Percentiles rank a stretch among this genome's conserved stretches.
phyloP scores from a whole-genome alignment of 2,797 vertebrate genomes.

The Galago senegalensis region DNA sequence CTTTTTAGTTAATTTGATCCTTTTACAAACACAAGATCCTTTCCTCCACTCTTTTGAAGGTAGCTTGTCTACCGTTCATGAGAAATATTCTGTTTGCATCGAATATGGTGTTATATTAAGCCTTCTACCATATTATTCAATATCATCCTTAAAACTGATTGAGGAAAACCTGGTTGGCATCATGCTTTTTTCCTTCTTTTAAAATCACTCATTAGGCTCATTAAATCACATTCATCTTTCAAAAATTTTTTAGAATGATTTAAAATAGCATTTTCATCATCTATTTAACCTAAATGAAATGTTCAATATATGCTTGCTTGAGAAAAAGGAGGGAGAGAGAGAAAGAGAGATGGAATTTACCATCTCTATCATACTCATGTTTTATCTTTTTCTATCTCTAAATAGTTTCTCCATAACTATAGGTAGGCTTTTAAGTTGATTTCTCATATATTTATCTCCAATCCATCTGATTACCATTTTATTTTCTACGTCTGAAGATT shows the following conservation, averaged over 20 bases:
- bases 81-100: slow-evolving; percentile 57
- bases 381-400: neutral
- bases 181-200: slow-evolving; percentile 31
- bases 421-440: neutral
- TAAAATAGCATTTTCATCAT: neutral
- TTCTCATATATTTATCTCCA: neutral
- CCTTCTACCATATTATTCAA: slow-evolving; percentile 46
- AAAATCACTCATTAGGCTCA: neutral
- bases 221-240: neutral
- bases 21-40: slow-evolving; percentile 18
- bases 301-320: neutral
- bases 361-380: neutral
- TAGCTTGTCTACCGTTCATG: slow-evolving; percentile 32
- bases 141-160: slow-evolving; percentile 45
- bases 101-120: neutral
- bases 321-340: neutral
- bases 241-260: neutral
- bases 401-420: neutral
- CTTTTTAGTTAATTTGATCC: slow-evolving; percentile 44
- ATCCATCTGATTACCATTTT: neutral
- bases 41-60: slow-evolving; percentile 52
- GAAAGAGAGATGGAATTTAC: neutral
- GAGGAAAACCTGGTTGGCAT: slow-evolving; percentile 65
- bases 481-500: neutral
- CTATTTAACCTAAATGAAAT: neutral